phyloP scores from a whole-genome alignment of 53 echinoderm and acorn worm genomes.

The Zoroaster sp. region DNA sequence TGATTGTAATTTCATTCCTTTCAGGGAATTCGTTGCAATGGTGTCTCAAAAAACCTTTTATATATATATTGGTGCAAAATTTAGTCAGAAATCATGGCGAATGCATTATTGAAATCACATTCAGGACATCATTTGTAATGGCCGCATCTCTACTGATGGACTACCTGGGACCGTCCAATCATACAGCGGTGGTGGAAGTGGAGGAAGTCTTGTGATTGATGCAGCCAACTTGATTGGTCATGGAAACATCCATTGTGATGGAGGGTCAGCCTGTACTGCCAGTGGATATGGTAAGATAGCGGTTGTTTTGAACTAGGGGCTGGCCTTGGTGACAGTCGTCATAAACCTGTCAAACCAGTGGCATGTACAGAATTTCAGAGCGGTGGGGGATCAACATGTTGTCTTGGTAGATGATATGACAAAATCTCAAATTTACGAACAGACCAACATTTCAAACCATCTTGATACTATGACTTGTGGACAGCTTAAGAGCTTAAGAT shows the following conservation, averaged over 20 bases:
- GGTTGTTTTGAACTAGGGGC: no score
- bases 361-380: no score
- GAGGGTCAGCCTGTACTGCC: conserved; percentile 57
- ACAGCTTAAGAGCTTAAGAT: no score
- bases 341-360: no score
- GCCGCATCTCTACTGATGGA: conserved; percentile 70
- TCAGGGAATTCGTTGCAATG: neutral
- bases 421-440: no score
- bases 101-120: neutral
- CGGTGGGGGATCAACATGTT: no score
- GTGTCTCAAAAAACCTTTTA: neutral
- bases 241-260: conserved; percentile 64
- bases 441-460: no score
- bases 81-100: neutral
- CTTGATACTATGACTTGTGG: no score
- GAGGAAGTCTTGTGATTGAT: conserved; percentile 77
- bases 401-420: no score
- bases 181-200: conserved; percentile 79
- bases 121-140: conserved; percentile 68
- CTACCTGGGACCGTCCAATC: neutral
- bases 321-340: no score
- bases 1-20: no score
- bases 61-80: no score
- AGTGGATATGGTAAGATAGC: neutral
- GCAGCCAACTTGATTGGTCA: conserved; percentile 68